Percentiles rank a stretch among this genome's conserved stretches.
These are phyloP conservation scores for Merodon equestris DNA, from an alignment of 2,888 invertebrate species.

Conservation along the genomic window DNA sequence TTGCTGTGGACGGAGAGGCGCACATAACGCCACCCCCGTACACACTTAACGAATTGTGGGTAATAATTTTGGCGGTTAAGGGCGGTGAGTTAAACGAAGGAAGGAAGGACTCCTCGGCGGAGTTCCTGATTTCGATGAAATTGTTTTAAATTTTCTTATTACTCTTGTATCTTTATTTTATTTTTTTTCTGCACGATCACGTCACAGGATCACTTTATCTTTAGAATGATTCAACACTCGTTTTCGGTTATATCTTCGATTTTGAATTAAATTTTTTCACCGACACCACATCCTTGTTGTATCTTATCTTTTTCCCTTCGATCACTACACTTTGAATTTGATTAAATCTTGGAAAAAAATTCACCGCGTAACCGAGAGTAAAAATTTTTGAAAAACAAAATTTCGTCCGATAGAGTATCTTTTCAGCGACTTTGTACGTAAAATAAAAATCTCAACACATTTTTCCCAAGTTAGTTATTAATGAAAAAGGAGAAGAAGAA, in stretches of 20 bases:
- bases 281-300: slow-evolving; percentile 51
- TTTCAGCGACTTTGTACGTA: slow-evolving; percentile 42
- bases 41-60: slow-evolving; percentile 79
- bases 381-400: slow-evolving; percentile 5
- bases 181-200: slow-evolving; percentile 45
- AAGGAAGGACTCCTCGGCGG: slow-evolving; percentile 51
- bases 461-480: slow-evolving; percentile 40
- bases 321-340: slow-evolving; percentile 40
- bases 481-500: slow-evolving; percentile 59
- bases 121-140: slow-evolving; percentile 21
- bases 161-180: slow-evolving; percentile 27
- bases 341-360: slow-evolving; percentile 20
- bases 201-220: slow-evolving; percentile 60
- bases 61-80: slow-evolving; percentile 79
- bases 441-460: slow-evolving; percentile 50
- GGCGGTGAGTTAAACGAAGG: slow-evolving; percentile 33
- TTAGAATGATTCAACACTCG: neutral
- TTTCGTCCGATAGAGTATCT: slow-evolving; percentile 42
- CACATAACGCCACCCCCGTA: slow-evolving; percentile 80
- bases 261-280: slow-evolving; percentile 23
- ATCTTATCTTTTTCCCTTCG: slow-evolving; percentile 54
- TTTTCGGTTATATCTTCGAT: slow-evolving; percentile 24
- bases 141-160: slow-evolving; percentile 2
- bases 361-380: slow-evolving; percentile 49
- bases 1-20: slow-evolving; percentile 79